Evolutionary conservation across 2,113 vertebrate species (phyloP).

Genomic region (Neofelis nebulosa): DNA sequence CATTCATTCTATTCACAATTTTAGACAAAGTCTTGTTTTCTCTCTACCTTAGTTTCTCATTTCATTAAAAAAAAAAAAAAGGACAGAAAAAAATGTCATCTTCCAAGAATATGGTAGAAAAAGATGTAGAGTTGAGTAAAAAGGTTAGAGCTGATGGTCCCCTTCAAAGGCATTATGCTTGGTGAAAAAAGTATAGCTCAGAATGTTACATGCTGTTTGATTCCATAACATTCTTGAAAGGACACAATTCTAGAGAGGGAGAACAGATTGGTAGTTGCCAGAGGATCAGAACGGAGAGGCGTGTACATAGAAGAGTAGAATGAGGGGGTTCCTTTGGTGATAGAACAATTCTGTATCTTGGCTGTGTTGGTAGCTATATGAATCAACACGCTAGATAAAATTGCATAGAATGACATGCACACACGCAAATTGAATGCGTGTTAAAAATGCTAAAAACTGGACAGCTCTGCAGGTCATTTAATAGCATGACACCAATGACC

Average conservation of each 20-base stretch:
- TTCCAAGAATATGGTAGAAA: background rate
- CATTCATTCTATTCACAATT: background rate
- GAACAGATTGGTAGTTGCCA: background rate
- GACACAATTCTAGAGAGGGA: background rate
- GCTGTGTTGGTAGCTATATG: background rate
- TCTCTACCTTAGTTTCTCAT: background rate
- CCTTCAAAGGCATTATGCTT: background rate
- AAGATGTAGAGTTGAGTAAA: background rate
- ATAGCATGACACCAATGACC: background rate
- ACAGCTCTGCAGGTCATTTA: background rate
- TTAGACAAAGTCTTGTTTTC: background rate
- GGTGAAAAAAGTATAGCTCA: background rate
- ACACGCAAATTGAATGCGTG: background rate
- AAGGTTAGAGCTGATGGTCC: background rate
- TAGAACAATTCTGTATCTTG: background rate
- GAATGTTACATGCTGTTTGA: background rate
- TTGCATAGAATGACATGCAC: background rate
- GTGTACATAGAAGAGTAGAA: background rate
- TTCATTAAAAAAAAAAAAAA: background rate
- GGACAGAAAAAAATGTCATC: background rate
- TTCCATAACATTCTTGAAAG: background rate
- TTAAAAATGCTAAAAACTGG: background rate
- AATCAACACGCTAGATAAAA: background rate
- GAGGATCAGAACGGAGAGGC: background rate
- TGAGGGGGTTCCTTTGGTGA: background rate